phyloP scores from a whole-genome alignment of 2,888 invertebrate species.

The Sphaeridia pumilis region DNA sequence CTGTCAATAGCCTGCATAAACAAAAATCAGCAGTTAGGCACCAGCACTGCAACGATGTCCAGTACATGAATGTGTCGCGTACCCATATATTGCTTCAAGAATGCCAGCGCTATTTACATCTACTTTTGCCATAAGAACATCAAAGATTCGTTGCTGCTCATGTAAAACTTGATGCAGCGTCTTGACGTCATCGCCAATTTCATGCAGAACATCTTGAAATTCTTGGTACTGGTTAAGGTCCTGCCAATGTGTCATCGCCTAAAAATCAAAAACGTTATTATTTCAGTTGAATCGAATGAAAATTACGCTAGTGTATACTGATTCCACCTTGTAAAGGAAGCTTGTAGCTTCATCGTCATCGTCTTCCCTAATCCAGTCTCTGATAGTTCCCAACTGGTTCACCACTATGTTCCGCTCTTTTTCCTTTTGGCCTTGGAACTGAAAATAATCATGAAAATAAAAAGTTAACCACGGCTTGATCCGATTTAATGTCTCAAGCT shows the following conservation, averaged over 20 bases:
- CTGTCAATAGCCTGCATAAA: slow-evolving; percentile 59
- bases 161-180: slow-evolving; percentile 75
- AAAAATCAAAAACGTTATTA: slow-evolving; percentile 34
- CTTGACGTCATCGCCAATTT: slow-evolving; percentile 57
- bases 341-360: slow-evolving; percentile 4
- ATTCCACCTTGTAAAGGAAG: slow-evolving; percentile 6
- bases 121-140: slow-evolving; percentile 43
- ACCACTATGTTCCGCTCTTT: slow-evolving; percentile 1
- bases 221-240: slow-evolving; percentile 74
- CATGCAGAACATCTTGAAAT: slow-evolving; percentile 62
- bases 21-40: slow-evolving; percentile 15
- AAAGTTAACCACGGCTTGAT: not conserved
- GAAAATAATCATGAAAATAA: not conserved
- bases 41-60: not conserved
- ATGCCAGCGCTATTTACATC: not conserved
- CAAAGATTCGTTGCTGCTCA: slow-evolving; percentile 62
- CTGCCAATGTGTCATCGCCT: slow-evolving; percentile 77
- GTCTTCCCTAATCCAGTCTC: slow-evolving; percentile 6
- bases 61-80: not conserved
- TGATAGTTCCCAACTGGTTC: slow-evolving; percentile 6
- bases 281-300: not conserved
- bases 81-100: slow-evolving; percentile 11
- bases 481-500: not conserved
- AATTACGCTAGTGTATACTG: not conserved
- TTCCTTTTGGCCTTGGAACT: slow-evolving; percentile 14